These are phyloP conservation scores for Pygathrix nemaeus DNA, from an alignment of 2,113 vertebrate genomes.

Conservation along the genomic window DNA sequence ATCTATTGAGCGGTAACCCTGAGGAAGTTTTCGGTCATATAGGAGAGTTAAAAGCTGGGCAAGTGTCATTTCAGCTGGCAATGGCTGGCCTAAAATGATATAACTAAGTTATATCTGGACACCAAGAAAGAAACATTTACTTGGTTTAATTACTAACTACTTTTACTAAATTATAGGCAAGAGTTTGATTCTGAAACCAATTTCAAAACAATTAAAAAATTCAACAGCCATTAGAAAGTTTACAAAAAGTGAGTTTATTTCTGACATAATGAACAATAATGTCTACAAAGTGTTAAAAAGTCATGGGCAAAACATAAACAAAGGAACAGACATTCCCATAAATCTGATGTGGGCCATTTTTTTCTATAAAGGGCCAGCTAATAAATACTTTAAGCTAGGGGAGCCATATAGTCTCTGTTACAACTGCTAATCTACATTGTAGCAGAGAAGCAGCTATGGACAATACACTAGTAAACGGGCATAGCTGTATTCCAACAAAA, in stretches of 20 bases:
- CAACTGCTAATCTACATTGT: not conserved
- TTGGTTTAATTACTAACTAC: not conserved
- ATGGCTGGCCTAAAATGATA: conserved; percentile 91
- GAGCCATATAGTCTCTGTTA: not conserved
- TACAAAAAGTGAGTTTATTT: conserved; percentile 6
- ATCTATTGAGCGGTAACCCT: conserved; percentile 97
- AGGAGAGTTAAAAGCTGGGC: conserved; percentile 97
- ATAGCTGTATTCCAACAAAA: not conserved
- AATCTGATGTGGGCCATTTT: not conserved
- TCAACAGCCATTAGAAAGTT: not conserved
- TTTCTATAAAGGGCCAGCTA: not conserved
- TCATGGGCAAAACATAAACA: not conserved
- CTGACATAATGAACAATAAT: not conserved
- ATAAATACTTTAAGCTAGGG: not conserved
- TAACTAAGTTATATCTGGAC: conserved; percentile 58
- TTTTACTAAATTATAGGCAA: not conserved
- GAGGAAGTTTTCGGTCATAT: conserved; percentile 97
- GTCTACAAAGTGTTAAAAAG: not conserved
- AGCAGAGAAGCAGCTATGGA: not conserved
- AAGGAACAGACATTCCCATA: not conserved
- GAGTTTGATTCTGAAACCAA: not conserved
- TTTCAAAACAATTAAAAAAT: conserved; percentile 38
- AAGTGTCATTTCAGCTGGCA: conserved; percentile 98
- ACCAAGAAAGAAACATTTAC: not conserved
- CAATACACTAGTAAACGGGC: not conserved